Evolutionary conservation across 2,888 invertebrate genomes (phyloP).

Genomic region (Andrena hattorfiana): DNA sequence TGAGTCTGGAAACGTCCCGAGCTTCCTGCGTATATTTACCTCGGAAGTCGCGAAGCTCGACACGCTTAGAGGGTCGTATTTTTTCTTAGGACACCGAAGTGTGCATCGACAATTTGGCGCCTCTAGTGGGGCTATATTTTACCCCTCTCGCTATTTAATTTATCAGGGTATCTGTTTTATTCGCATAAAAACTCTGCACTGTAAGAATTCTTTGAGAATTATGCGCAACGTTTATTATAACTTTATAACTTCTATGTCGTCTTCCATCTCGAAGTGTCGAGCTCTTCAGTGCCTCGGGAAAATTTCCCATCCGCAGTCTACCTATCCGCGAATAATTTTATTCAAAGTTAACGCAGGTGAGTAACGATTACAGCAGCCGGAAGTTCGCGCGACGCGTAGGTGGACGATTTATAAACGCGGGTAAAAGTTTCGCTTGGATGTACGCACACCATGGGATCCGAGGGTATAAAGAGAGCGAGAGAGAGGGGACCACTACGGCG

Average conservation of each 20-base stretch:
- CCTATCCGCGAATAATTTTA: slow-evolving; percentile 47
- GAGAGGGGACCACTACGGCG: background rate
- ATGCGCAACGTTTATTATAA: no score
- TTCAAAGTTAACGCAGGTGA: slow-evolving; percentile 32
- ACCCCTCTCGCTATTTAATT: no score
- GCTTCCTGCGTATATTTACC: background rate
- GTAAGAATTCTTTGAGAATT: background rate
- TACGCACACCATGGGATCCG: slow-evolving; percentile 8
- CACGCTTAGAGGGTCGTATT: background rate
- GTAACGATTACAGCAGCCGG: slow-evolving; percentile 60
- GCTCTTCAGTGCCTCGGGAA: slow-evolving; percentile 7
- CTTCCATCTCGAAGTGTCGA: slow-evolving; percentile 16
- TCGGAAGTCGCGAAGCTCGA: background rate
- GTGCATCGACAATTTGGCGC: no score
- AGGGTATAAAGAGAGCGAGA: slow-evolving; percentile 14
- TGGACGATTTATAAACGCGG: slow-evolving; percentile 49
- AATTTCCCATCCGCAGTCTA: slow-evolving; percentile 35
- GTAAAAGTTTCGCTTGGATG: slow-evolving; percentile 29
- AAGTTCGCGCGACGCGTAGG: slow-evolving; percentile 58
- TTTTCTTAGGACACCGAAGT: background rate
- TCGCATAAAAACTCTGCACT: no score
- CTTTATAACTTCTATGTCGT: no score
- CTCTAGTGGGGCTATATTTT: no score
- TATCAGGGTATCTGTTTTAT: no score
- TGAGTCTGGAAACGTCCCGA: background rate